These are phyloP conservation scores for Ptychochromis oligacanthus DNA, from an alignment of 2,113 vertebrate species.

Conservation along the genomic window DNA sequence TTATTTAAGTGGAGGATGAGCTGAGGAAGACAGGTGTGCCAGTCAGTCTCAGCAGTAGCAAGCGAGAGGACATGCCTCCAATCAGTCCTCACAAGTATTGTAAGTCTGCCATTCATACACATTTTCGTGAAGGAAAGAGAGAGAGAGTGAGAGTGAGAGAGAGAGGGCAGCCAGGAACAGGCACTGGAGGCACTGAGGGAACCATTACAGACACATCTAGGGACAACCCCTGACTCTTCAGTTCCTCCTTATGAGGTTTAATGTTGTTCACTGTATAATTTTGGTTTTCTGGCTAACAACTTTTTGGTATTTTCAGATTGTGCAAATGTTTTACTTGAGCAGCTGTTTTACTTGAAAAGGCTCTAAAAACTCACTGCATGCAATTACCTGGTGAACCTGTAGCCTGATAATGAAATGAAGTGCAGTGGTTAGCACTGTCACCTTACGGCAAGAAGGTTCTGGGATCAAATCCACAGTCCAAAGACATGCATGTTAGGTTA, in stretches of 20 bases:
- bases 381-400: background rate
- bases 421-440: background rate
- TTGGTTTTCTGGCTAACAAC: background rate
- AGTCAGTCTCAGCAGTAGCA: too few species aligned
- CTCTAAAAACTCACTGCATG: background rate
- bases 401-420: background rate
- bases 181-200: background rate
- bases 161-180: background rate
- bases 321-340: background rate
- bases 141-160: too few species aligned
- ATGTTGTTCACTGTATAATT: accelerated
- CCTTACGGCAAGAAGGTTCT: background rate
- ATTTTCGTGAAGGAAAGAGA: too few species aligned
- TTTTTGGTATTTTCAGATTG: accelerated
- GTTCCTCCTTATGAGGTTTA: accelerated
- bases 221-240: background rate
- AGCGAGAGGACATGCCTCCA: too few species aligned
- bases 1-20: background rate
- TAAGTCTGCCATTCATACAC: too few species aligned
- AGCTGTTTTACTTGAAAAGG: background rate
- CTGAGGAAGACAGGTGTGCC: background rate
- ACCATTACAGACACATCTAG: background rate
- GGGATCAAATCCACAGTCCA: background rate
- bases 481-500: background rate
- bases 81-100: too few species aligned